These are phyloP conservation scores for Vollenhovia emeryi DNA, from an alignment of 1,140 invertebrate species.

Conservation along the genomic window DNA sequence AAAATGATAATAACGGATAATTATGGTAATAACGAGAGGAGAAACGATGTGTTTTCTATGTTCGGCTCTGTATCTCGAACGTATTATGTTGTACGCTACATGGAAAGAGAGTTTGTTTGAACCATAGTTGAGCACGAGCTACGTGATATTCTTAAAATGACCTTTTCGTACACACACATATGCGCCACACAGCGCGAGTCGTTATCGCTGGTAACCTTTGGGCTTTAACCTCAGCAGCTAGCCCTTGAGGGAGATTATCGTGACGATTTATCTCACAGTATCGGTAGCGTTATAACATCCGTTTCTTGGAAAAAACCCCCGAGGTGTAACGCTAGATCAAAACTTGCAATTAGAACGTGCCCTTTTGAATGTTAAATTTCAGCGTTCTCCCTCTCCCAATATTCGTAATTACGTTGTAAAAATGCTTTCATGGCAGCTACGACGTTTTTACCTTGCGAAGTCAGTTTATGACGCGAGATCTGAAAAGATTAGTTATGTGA, in stretches of 20 bases:
- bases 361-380: neutral
- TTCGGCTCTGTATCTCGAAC: neutral
- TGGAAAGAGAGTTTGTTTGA: neutral
- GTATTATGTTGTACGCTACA: neutral
- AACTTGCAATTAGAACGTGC: neutral
- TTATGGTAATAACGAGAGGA: neutral
- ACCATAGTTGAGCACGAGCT: neutral
- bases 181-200: neutral
- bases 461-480: neutral
- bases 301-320: neutral
- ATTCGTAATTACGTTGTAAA: neutral
- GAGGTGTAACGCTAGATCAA: neutral
- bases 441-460: neutral
- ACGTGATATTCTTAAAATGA: constrained; percentile 54
- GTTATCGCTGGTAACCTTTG: constrained; percentile 61
- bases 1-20: neutral
- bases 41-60: neutral
- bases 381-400: neutral
- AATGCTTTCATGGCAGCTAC: neutral
- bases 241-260: constrained; percentile 64
- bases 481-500: neutral
- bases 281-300: constrained; percentile 32
- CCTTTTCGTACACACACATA: constrained; percentile 15
- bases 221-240: constrained; percentile 57
- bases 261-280: constrained; percentile 42